A percentile compares a stretch with the other conserved stretches of the same genome.
These are phyloP conservation scores for Polyergus mexicanus DNA, from an alignment of 1,140 invertebrate genomes.

Conservation along the genomic window DNA sequence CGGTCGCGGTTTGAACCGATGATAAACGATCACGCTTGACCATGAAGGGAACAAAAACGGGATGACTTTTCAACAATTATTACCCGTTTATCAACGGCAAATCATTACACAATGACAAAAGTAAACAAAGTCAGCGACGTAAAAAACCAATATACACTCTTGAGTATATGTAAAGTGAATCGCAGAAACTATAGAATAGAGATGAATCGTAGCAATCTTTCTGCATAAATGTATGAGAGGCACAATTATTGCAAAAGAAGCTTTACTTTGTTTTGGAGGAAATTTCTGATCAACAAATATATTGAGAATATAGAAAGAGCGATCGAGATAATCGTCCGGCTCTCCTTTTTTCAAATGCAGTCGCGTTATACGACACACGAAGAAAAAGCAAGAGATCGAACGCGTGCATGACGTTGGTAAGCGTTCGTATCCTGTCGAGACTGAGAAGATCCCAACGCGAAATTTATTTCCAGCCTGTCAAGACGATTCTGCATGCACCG, in stretches of 20 bases:
- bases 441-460: constrained; percentile 37
- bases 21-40: constrained; percentile 72
- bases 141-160: not conserved
- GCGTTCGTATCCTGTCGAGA: not conserved
- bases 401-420: not conserved
- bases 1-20: constrained; percentile 73
- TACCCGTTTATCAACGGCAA: constrained; percentile 61
- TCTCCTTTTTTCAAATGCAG: too few species aligned
- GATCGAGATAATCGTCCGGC: too few species aligned
- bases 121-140: constrained; percentile 6
- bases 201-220: not conserved
- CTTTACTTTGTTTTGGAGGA: too few species aligned
- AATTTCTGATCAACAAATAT: too few species aligned
- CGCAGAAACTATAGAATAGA: not conserved
- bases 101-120: constrained; percentile 41
- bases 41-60: constrained; percentile 70
- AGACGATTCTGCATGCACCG: constrained; percentile 74
- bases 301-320: too few species aligned
- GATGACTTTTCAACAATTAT: constrained; percentile 74
- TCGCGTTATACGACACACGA: too few species aligned
- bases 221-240: not conserved
- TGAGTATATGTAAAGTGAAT: not conserved
- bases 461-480: constrained; percentile 79
- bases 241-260: too few species aligned
- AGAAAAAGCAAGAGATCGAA: constrained; percentile 14